phyloP scores from a whole-genome alignment of 2,888 invertebrate genomes.

The Colletes collaris region DNA sequence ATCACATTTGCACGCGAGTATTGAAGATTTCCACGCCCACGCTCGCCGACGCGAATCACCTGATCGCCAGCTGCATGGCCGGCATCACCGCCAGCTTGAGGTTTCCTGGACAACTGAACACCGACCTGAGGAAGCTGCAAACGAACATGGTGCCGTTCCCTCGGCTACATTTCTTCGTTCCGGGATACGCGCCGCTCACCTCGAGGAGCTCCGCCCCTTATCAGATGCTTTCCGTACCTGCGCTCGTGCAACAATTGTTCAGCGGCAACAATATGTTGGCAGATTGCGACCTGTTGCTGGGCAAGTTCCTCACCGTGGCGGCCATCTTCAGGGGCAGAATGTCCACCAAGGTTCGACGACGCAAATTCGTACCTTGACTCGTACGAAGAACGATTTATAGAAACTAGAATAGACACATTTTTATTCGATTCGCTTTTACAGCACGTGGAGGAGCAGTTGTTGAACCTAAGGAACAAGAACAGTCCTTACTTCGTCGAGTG shows the following conservation, averaged over 20 bases:
- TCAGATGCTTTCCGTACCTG: constrained; percentile 86
- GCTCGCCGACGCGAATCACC: constrained; percentile 95
- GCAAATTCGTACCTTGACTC: too few relatives aligned
- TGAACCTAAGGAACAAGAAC: constrained; percentile 86
- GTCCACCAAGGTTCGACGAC: constrained; percentile 81
- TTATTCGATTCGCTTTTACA: constrained; percentile 22
- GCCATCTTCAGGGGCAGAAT: constrained; percentile 88
- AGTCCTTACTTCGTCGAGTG: constrained; percentile 87
- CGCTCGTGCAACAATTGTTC: constrained; percentile 90
- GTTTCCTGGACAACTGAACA: constrained; percentile 96
- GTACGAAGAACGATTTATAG: too few relatives aligned
- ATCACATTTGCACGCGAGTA: constrained; percentile 95
- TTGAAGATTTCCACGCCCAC: constrained; percentile 93
- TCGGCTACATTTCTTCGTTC: constrained; percentile 93
- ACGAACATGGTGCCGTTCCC: constrained; percentile 98
- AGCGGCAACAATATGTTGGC: constrained; percentile 90
- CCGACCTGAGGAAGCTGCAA: constrained; percentile 93
- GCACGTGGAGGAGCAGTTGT: constrained; percentile 88
- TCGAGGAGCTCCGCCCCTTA: constrained; percentile 85
- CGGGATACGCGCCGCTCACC: constrained; percentile 90
- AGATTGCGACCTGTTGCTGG: constrained; percentile 88
- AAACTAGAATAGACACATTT: too few relatives aligned
- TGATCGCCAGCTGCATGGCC: constrained; percentile 85
- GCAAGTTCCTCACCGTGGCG: constrained; percentile 88
- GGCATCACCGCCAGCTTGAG: constrained; percentile 76